These are phyloP conservation scores for Neopipo cinnamomea DNA, from an alignment of 2,113 vertebrate genomes.

Conservation along the genomic window DNA sequence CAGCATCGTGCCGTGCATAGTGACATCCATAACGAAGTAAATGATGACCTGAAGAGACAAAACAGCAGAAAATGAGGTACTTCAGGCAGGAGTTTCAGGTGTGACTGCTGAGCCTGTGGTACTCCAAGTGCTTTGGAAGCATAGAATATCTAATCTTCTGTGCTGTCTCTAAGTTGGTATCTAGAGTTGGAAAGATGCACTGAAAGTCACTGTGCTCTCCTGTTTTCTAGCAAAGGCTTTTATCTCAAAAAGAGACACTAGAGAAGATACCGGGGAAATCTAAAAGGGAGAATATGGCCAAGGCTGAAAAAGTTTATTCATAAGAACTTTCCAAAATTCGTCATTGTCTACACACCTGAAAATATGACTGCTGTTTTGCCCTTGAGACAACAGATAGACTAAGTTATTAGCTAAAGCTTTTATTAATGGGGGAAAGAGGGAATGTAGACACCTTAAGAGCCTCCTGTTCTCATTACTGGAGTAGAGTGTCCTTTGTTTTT, in stretches of 20 bases:
- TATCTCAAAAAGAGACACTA: not conserved
- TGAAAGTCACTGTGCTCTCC: not conserved
- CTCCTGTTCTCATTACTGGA: not conserved
- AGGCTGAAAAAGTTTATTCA: not conserved
- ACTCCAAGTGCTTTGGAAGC: not conserved
- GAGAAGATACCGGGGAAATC: not conserved
- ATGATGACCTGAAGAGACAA: not conserved
- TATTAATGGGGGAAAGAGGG: not conserved
- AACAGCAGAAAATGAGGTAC: not conserved
- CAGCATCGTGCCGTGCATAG: not conserved
- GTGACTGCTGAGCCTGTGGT: not conserved
- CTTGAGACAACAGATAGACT: not conserved
- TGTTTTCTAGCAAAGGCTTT: not conserved
- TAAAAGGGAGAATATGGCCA: not conserved
- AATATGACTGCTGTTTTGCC: not conserved
- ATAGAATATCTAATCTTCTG: not conserved
- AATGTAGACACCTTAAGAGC: not conserved
- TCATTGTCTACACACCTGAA: not conserved
- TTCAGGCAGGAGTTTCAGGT: not conserved
- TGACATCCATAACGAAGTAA: not conserved
- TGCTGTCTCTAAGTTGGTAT: not conserved
- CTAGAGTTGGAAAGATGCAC: not conserved
- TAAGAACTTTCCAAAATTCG: not conserved
- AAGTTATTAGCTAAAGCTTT: not conserved
- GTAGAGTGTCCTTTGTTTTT: conserved; percentile 7